Evolutionary conservation across 92 coral and sea anemone genomes (phyloP), one percentile per base, ranked within the genome.

Genomic region (Pocillopora grandis): DNA sequence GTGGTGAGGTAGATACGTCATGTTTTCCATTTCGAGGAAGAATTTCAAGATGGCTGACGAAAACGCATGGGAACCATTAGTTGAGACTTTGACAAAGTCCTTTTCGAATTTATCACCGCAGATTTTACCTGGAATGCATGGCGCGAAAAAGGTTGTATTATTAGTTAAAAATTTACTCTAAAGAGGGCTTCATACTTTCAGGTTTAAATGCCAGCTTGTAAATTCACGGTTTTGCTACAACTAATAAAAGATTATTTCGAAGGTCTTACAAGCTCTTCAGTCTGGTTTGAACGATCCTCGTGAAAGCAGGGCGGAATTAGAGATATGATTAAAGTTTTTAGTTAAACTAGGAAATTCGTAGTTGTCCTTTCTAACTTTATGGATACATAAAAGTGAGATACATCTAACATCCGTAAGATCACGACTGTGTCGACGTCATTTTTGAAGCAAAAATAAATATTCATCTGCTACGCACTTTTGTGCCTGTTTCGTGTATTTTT

Each of bases 11-110:
- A 27, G 31, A 27, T 27, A 27, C 31, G 31, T 27, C 31, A 27
- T 27, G 31, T 79, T 63, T 58, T 55, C 19, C 56, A 36, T 33
- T 1, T 8, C 2, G 52, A 7, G 0, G 12, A 14, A 27, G 19
- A 0, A 37, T 59, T 48, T 48, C 80, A 75, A 83, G 3, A 83
- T 83, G 87, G 87, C 81, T 64, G 87, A 75, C 37, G 56, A 59
- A 62, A 52, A 9, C 81, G 13, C 81, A 37, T 83, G 79, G 69
- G 77, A 33, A 31, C 73, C 66, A 2, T 55, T 83, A 31, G 73
- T 72, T 20, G 74, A 65, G 55, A 52, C 19, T 73, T 52, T 23
- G 31, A 80, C 63, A 35, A 63, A 62, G 20, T 49, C 55, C 19
- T 83, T 64, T 56, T 75, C 80, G 59, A 83, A 55, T 35, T 10